Conservation (phyloP, 2,797 vertebrate species). For the Odontamblyopus lacepedii region DNA sequence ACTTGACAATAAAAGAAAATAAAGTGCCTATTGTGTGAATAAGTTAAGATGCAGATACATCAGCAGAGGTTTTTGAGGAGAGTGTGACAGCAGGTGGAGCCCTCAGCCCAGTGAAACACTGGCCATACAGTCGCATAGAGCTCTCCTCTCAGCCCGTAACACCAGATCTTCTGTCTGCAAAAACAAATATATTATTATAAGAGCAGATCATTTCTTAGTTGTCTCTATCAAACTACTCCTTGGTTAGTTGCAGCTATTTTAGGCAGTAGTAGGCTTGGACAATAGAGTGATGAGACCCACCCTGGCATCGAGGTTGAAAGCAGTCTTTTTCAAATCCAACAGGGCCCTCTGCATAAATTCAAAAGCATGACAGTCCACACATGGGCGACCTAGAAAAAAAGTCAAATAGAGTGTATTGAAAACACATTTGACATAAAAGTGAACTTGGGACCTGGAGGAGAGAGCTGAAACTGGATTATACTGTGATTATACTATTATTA, state of each 20-base stretch:
- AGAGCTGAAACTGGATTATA: too few relatives aligned
- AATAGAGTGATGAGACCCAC: conserved; percentile 63
- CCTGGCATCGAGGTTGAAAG: conserved; percentile 87
- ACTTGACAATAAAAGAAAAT: conserved; percentile 44
- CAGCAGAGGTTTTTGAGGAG: conserved; percentile 15
- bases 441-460: too few relatives aligned
- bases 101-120: conserved; percentile 83
- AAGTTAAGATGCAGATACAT: conserved; percentile 37
- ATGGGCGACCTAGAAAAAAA: conserved; percentile 84
- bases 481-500: not conserved
- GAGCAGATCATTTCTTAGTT: not conserved
- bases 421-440: too few relatives aligned
- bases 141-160: conserved; percentile 87
- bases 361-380: conserved; percentile 94
- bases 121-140: conserved; percentile 88
- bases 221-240: not conserved
- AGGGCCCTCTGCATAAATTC: conserved; percentile 98
- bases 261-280: not conserved
- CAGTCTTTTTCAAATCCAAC: conserved; percentile 92
- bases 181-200: not conserved
- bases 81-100: conserved; percentile 11
- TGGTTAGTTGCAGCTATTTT: not conserved
- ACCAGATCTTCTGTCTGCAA: conserved; percentile 89
- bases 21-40: conserved; percentile 63
- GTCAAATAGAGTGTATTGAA: not conserved